Evolutionary conservation across 2,797 vertebrate genomes (phyloP), one percentile per base, ranked within the genome.

Genomic region (Anas capensis): DNA sequence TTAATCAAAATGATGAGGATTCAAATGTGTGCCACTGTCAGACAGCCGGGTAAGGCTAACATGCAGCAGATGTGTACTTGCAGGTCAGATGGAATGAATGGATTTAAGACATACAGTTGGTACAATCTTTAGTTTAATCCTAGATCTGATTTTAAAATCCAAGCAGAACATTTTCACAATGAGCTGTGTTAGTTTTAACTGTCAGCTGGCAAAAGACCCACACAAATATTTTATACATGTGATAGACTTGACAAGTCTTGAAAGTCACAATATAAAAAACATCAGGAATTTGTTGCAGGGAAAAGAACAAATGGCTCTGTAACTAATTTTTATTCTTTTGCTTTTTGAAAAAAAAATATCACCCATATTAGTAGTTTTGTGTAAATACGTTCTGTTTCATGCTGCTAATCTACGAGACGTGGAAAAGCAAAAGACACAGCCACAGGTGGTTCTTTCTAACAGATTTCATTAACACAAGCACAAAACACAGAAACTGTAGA

Each of bases 61-160:
- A 93, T 94, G 90, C 96, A 97, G 98, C 98, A 99, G 98, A 98
- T 98, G 98, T 98, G 97, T 97, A 97, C 97, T 97, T 97, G 96
- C 97, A 98, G 98, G 98, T 99, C 98, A 98, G 98, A 98, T 98
- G 98, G 98, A 99, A 99, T 98, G 98, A 99, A 94, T 87, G 98
- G 98, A 98, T 98, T 99, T 98, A 97, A 98, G 97, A 96, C 95
- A 92, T 69, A 82, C 91, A 86, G 94, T 96, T 91, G 92, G 86
- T 96, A 90, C 91, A 92, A 78, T 96, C 94, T 96, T 96, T 83
- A 92, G 87, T 95, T 97, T 95, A 98, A 97, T 96, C 92, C 95
- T 51, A 88, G 60, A 77, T 95, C 94, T 97, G 78, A 86, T 96
- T 97, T 95, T 86, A 95, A 96, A 97, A 93, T 42, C 73, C 62